Evolutionary conservation across 2,113 vertebrate genomes (phyloP).

Genomic region (Ictidomys tridecemlineatus): DNA sequence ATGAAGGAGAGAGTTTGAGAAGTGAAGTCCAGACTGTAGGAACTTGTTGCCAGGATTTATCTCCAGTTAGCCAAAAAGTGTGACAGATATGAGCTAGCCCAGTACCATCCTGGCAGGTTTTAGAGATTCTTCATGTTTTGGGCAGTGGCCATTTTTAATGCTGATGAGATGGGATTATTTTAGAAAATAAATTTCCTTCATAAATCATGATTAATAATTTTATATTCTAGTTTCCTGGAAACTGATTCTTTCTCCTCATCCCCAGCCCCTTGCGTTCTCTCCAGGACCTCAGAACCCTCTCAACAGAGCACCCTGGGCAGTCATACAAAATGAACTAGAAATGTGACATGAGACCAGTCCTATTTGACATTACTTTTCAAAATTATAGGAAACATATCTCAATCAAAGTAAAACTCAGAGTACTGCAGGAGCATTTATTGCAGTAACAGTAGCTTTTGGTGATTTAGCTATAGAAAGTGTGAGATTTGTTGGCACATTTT

Average conservation of each 20-base stretch:
- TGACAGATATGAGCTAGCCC: not conserved
- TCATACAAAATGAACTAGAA: not conserved
- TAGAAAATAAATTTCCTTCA: not conserved
- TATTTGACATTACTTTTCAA: not conserved
- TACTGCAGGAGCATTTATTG: not conserved
- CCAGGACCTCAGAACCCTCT: not conserved
- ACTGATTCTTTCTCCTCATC: not conserved
- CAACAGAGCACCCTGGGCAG: not conserved
- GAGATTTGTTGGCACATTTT: not conserved
- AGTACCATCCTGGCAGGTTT: not conserved
- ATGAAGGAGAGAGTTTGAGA: not conserved
- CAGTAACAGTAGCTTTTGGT: not conserved
- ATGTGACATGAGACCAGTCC: not conserved
- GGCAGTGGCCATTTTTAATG: not conserved
- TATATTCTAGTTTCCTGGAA: not conserved
- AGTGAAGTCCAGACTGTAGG: not conserved
- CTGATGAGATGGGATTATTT: slow-evolving; percentile 1
- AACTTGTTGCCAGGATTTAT: not conserved
- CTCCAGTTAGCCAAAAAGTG: not conserved
- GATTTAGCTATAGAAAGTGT: not conserved
- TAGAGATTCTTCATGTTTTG: not conserved
- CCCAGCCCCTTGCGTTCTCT: not conserved
- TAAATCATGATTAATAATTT: not conserved
- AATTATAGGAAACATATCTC: not conserved
- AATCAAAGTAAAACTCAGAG: not conserved